Conservation (phyloP, 2,888 invertebrate species). For the Orgyia antiqua region DNA sequence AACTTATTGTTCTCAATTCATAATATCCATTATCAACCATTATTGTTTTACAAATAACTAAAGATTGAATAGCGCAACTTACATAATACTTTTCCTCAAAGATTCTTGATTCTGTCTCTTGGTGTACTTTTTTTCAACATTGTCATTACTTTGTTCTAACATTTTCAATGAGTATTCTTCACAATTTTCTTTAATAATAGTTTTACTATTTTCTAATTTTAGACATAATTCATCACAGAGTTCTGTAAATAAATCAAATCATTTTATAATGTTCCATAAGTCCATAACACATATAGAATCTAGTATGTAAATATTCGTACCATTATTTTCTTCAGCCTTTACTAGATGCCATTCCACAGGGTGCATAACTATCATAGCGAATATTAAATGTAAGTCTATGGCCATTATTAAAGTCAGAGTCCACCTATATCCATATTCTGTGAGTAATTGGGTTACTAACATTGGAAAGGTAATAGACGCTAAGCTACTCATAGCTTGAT, state of each 20-base stretch:
- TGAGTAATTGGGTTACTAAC: constrained; percentile 78
- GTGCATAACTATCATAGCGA: constrained; percentile 85
- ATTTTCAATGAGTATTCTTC: constrained; percentile 60
- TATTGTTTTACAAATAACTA: too few species aligned
- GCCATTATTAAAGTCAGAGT: constrained; percentile 82
- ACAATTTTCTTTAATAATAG: constrained; percentile 28
- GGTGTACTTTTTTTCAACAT: constrained; percentile 35
- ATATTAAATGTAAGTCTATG: constrained; percentile 81
- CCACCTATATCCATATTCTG: constrained; percentile 83
- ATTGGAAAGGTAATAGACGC: constrained; percentile 84
- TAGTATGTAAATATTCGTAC: constrained; percentile 16
- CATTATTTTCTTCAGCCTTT: constrained; percentile 32
- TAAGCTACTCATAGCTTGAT: constrained; percentile 84
- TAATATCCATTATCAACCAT: too few species aligned
- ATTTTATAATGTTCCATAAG: too few species aligned
- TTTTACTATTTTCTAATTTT: constrained; percentile 11
- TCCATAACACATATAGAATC: too few species aligned
- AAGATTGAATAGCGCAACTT: constrained; percentile 27
- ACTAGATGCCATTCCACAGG: constrained; percentile 85
- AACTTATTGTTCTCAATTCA: too few species aligned
- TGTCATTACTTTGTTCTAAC: constrained; percentile 52
- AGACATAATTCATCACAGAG: constrained; percentile 1
- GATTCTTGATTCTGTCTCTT: constrained; percentile 43
- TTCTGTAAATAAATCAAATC: constrained; percentile 2
- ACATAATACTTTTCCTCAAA: constrained; percentile 63